Conservation (phyloP, 2,888 invertebrate genomes). For the Plebejus melissa region DNA sequence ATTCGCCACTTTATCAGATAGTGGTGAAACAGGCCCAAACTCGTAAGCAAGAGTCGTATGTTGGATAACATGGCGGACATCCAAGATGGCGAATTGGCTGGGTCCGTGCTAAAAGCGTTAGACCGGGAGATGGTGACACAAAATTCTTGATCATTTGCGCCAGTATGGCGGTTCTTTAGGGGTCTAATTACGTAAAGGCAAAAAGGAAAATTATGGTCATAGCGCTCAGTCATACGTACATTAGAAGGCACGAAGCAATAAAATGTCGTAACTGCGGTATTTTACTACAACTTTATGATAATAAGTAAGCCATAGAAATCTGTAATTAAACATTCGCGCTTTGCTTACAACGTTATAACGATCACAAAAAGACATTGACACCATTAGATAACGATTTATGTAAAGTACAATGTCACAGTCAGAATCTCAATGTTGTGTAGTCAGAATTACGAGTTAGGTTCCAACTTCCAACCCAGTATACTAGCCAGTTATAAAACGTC, state of each 20-base stretch:
- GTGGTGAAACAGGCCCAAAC: too few relatives aligned
- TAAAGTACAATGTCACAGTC: constrained; percentile 46
- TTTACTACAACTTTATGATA: background rate
- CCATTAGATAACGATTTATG: constrained; percentile 40
- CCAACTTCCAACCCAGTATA: too few relatives aligned
- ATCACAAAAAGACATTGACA: constrained; percentile 36
- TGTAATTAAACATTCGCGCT: background rate
- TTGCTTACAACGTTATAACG: constrained; percentile 18
- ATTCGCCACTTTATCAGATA: too few relatives aligned
- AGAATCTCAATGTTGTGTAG: constrained; percentile 63
- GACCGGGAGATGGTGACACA: too few relatives aligned
- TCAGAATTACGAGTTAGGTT: constrained; percentile 45
- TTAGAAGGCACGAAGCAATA: background rate
- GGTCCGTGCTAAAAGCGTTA: background rate
- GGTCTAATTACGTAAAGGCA: too few relatives aligned
- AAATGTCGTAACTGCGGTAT: background rate
- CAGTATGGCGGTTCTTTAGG: too few relatives aligned
- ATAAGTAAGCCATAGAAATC: background rate
- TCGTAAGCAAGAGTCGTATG: too few relatives aligned
- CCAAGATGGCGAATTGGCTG: too few relatives aligned
- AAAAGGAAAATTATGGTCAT: too few relatives aligned
- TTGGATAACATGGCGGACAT: too few relatives aligned
- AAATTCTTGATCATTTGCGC: too few relatives aligned
- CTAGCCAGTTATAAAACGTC: too few relatives aligned
- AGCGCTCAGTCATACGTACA: background rate